Conservation (phyloP, 2,888 invertebrate species). For the Anagyrus pseudococci region DNA sequence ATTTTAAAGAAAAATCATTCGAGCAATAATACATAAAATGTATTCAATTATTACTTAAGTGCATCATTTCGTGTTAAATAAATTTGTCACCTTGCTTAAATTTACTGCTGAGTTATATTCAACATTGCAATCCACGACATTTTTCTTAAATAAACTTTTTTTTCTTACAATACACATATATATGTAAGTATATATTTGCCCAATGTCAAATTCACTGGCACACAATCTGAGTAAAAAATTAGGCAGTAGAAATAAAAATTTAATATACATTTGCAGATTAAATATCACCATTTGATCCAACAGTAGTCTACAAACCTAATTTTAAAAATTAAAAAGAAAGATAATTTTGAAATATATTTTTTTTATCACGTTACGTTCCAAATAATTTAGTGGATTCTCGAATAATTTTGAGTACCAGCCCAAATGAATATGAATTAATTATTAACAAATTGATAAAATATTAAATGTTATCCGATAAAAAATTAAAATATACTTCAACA, state of each 20-base stretch:
- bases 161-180: not conserved
- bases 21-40: not conserved
- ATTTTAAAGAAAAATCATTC: not conserved
- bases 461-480: not conserved
- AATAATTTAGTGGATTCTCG: not conserved
- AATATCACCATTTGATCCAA: not conserved
- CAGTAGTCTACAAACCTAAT: not conserved
- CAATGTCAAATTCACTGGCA: not conserved
- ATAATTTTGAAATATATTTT: not conserved
- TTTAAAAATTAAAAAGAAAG: not conserved
- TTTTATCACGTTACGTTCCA: not conserved
- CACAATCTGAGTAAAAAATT: conserved; percentile 23
- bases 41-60: not conserved
- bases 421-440: not conserved
- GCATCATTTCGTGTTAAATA: not conserved
- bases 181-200: conserved; percentile 18
- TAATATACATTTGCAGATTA: not conserved
- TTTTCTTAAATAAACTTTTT: conserved; percentile 5
- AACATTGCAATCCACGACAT: not conserved
- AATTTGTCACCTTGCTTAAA: not conserved
- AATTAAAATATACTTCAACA: too few species aligned
- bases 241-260: conserved; percentile 8
- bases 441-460: not conserved
- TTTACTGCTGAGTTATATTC: not conserved
- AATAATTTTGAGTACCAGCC: conserved; percentile 1